Conservation (phyloP, 2,113 vertebrate genomes). For the Agapornis roseicollis region DNA sequence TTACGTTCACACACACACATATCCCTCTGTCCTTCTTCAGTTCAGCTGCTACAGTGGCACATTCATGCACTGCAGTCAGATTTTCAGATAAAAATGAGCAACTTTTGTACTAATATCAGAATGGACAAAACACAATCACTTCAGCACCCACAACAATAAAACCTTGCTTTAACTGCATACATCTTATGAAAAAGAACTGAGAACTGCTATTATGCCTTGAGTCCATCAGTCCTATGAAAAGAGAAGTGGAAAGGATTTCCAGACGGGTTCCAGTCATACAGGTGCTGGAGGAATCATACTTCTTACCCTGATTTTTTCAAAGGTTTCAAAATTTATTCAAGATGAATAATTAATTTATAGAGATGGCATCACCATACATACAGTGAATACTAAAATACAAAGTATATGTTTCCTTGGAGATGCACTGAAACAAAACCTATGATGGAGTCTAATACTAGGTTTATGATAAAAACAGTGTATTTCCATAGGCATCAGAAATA, state of each 20-base stretch:
- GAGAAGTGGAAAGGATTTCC: neutral
- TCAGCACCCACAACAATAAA: neutral
- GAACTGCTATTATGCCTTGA: neutral
- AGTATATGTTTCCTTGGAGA: neutral
- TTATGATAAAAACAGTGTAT: neutral
- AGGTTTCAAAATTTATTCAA: too few relatives aligned
- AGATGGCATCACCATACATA: neutral
- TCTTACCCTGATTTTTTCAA: neutral
- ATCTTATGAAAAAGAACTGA: neutral
- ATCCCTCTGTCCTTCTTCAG: neutral
- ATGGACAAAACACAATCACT: neutral
- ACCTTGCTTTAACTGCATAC: neutral
- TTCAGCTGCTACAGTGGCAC: neutral
- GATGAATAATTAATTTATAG: neutral
- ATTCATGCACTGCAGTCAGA: neutral
- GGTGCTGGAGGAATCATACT: neutral
- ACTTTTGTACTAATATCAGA: neutral
- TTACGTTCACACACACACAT: neutral
- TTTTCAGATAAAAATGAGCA: neutral
- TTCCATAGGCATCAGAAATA: neutral
- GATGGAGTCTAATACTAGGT: neutral
- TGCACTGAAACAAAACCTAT: neutral
- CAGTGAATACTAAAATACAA: neutral
- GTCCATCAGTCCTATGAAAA: neutral
- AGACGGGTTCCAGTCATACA: neutral